Percentiles rank a stretch among this genome's conserved stretches.
Conservation (phyloP, 2,113 vertebrate genomes). For the Eptesicus fuscus region DNA sequence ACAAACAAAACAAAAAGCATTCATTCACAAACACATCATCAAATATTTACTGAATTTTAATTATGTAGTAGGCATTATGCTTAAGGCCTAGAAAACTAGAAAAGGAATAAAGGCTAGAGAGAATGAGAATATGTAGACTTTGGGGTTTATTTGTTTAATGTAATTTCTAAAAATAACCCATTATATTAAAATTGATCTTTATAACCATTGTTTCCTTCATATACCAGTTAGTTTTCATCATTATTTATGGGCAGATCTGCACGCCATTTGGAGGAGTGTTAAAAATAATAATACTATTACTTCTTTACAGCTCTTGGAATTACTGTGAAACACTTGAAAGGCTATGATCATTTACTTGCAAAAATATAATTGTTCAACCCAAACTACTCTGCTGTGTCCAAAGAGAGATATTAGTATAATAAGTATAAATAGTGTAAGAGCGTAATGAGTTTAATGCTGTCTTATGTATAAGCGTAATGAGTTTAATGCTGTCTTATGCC, state of each 20-base stretch:
- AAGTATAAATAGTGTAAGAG: not conserved
- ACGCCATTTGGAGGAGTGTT: not conserved
- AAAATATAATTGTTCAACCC: not conserved
- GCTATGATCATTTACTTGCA: not conserved
- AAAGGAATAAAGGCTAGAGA: not conserved
- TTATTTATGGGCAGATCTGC: not conserved
- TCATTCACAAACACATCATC: not conserved
- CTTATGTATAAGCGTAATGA: not conserved
- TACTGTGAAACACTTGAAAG: constrained; percentile 16
- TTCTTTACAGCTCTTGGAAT: not conserved
- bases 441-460: not conserved
- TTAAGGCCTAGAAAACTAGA: not conserved
- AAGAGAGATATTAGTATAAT: not conserved
- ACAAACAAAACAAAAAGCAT: not conserved
- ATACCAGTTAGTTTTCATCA: not conserved
- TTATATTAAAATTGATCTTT: not conserved
- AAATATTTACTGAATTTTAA: not conserved
- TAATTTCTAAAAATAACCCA: not conserved
- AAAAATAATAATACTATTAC: not conserved
- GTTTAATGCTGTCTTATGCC: not conserved
- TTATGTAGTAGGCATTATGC: not conserved
- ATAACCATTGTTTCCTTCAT: not conserved
- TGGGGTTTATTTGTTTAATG: not conserved
- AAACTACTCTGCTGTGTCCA: not conserved
- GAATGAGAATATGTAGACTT: not conserved